Evolutionary conservation across 2,888 invertebrate species (phyloP).

Genomic region (Dichetophora obliterata): DNA sequence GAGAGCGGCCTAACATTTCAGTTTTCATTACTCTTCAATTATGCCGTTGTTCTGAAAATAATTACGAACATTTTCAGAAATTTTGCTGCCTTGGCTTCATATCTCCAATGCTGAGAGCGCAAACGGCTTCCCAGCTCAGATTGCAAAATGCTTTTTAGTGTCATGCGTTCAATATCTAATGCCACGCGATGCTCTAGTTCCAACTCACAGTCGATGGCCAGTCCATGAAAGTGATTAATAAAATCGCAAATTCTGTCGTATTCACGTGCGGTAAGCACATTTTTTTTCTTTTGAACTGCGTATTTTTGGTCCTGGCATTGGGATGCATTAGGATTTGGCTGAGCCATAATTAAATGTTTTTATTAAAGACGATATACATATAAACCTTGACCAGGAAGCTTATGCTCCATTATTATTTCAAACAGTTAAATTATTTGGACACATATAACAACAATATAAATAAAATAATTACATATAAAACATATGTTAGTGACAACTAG

Average conservation of each 20-base stretch:
- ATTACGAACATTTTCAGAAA: slow-evolving; percentile 65
- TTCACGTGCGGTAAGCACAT: slow-evolving; percentile 54
- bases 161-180: slow-evolving; percentile 72
- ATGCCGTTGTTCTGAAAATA: background rate
- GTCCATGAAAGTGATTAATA: slow-evolving; percentile 73
- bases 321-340: background rate
- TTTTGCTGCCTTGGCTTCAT: slow-evolving; percentile 73
- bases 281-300: slow-evolving; percentile 44
- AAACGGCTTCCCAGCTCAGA: slow-evolving; percentile 76
- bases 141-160: slow-evolving; percentile 80
- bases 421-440: no score
- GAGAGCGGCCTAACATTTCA: no score
- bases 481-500: no score
- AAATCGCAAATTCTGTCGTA: slow-evolving; percentile 65
- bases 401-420: no score
- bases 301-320: background rate
- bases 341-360: background rate
- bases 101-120: slow-evolving; percentile 75
- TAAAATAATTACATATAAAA: no score
- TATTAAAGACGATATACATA: background rate
- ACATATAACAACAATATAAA: no score
- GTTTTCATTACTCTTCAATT: no score
- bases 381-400: no score
- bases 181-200: slow-evolving; percentile 73
- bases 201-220: slow-evolving; percentile 75